Conservation (phyloP, 2,888 invertebrate species). For the Abscondita cerata region DNA sequence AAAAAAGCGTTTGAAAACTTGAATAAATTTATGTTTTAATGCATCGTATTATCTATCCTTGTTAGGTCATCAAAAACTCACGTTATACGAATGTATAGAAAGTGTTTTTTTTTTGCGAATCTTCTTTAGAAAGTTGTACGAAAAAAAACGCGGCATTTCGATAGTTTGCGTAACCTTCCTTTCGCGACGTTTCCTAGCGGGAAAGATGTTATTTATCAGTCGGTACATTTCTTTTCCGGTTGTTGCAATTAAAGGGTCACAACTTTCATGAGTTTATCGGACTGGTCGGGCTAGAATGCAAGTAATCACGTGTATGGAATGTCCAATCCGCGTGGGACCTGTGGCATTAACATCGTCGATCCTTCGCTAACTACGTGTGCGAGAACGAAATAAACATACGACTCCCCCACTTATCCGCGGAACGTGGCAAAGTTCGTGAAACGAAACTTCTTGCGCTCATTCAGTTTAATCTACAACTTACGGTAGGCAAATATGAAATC, state of each 20-base stretch:
- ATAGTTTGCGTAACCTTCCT: neutral
- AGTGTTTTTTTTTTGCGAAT: too few species aligned
- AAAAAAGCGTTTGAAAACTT: too few species aligned
- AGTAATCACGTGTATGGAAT: constrained; percentile 46
- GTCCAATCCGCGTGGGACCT: constrained; percentile 55
- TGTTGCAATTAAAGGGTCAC: neutral
- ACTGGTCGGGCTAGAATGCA: constrained; percentile 14
- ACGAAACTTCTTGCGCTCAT: constrained; percentile 45
- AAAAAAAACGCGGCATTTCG: too few species aligned
- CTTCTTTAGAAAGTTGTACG: too few species aligned
- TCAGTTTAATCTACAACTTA: constrained; percentile 37
- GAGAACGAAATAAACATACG: constrained; percentile 36
- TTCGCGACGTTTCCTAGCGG: neutral
- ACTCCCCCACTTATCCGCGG: constrained; percentile 43
- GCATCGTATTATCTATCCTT: too few species aligned
- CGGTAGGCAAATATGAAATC: constrained; percentile 33
- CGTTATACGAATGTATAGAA: too few species aligned
- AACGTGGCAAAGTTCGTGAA: constrained; percentile 54
- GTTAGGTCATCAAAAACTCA: too few species aligned
- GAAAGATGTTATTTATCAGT: neutral
- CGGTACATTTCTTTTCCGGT: neutral
- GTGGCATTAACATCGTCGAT: constrained; percentile 50
- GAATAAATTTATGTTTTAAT: too few species aligned
- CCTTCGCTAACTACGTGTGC: constrained; percentile 22
- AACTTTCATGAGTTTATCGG: constrained; percentile 9